Evolutionary conservation across 2,113 vertebrate species (phyloP), one percentile per base, ranked within the genome.

Genomic region (Taurulus bubalis): DNA sequence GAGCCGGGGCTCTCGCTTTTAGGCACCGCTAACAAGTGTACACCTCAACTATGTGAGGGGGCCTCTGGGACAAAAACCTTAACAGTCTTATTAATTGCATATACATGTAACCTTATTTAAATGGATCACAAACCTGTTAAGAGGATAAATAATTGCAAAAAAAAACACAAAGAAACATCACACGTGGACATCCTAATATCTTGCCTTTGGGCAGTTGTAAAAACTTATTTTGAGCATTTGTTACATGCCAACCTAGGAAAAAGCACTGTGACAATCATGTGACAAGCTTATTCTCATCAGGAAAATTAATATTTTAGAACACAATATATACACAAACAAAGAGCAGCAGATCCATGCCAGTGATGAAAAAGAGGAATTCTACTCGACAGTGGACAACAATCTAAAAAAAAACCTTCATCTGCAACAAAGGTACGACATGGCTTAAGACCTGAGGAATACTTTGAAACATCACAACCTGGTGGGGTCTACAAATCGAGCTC

Each of bases 391-490:
- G 67, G 74, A 85, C 69, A 71, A 84, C 51, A 68, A 85, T 66
- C 81, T 86, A 60, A 70, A 83, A 81, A 81, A 81, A 89, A 83
- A 45, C 83, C 89, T 86, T 89, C 83, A 90, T 90, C 79, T 91
- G 78, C 67, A 83, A 91, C 75, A 77, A 89, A 91, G 77, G 84
- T 85, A 89, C 55, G n/a, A 89, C 86, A 89, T 90, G 87, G 85
- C 77, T 84, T 84, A 87, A 91, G 84, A 91, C 91, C 91, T 92
- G 89, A 91, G 90, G 86, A 90, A 87, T 78, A 85, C 84, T 80
- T 82, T 53, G 69, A 88, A 80, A 88, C 68, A 72, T 82, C 82
- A 83, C 87, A 79, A 86, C 66, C 84, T 75, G 68, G 62, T 56
- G 81, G 72, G 55, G 45, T 80, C 77, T 68, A 60, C 75, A 40